Percentiles rank a stretch among this genome's conserved stretches.
Evolutionary conservation across 1,140 invertebrate species (phyloP).

Genomic region (Drosophila tropicalis): DNA sequence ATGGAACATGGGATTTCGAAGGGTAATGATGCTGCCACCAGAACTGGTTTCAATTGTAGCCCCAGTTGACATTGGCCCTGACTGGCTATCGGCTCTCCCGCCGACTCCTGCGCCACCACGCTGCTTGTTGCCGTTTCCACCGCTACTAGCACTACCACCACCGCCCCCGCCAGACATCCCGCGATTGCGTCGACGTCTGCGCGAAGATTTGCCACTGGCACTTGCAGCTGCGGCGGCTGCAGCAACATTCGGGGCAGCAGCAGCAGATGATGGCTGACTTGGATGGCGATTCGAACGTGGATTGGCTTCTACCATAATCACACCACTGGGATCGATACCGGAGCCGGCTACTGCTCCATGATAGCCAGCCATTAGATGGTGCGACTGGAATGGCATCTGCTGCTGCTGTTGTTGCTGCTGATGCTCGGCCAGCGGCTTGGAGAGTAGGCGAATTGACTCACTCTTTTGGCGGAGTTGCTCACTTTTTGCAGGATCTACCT

Average conservation of each 20-base stretch:
- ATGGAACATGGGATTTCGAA: conserved; percentile 89
- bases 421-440: conserved; percentile 64
- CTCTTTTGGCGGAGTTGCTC: conserved; percentile 77
- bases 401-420: conserved; percentile 57
- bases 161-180: conserved; percentile 79
- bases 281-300: conserved; percentile 45
- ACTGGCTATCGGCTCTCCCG: conserved; percentile 10
- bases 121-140: conserved; percentile 36
- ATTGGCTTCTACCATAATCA: conserved; percentile 82
- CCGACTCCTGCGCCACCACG: conserved; percentile 14
- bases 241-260: conserved; percentile 31
- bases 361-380: conserved; percentile 55
- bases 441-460: conserved; percentile 75
- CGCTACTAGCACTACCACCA: not conserved
- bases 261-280: conserved; percentile 29
- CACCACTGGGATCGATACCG: conserved; percentile 59
- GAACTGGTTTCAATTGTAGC: conserved; percentile 70
- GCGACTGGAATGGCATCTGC: conserved; percentile 25
- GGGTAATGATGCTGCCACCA: conserved; percentile 87
- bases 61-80: conserved; percentile 3
- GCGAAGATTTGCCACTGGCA: conserved; percentile 75
- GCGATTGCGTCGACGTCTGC: conserved; percentile 87
- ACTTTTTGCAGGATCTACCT: conserved; percentile 87
- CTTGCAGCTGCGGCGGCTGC: conserved; percentile 43
- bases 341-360: conserved; percentile 58